phyloP scores from a whole-genome alignment of 2,888 invertebrate genomes.

The Stenotaenia linearis region DNA sequence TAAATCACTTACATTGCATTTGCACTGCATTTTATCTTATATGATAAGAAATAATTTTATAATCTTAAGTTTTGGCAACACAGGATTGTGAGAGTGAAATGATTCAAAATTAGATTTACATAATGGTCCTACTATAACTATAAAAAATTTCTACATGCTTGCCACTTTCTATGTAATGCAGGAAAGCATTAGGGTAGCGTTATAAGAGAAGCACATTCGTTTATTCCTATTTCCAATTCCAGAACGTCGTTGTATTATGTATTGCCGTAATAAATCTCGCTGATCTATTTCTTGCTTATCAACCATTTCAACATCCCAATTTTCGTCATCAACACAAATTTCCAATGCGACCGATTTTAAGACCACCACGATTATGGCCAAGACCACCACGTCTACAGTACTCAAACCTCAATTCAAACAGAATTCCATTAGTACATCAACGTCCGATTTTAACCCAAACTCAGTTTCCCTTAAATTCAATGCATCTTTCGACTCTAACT shows the following conservation, averaged over 20 bases:
- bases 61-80: too few relatives aligned
- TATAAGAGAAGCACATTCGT: background rate
- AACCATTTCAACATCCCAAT: background rate
- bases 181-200: background rate
- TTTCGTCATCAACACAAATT: background rate
- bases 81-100: too few relatives aligned
- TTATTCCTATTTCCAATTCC: background rate
- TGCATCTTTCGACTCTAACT: too few relatives aligned
- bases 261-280: background rate
- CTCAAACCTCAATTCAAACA: background rate
- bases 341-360: background rate
- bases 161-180: background rate
- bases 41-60: too few relatives aligned
- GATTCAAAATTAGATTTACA: too few relatives aligned
- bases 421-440: background rate
- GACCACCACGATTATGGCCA: background rate
- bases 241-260: background rate
- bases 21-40: too few relatives aligned
- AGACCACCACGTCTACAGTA: background rate
- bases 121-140: too few relatives aligned
- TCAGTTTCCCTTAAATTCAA: background rate
- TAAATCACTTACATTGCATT: too few relatives aligned
- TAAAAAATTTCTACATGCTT: too few relatives aligned
- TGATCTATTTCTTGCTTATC: background rate
- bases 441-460: background rate